Evolutionary conservation across 2,888 invertebrate species (phyloP), one percentile per base, ranked within the genome.

Genomic region (Bruchidius siliquastri): DNA sequence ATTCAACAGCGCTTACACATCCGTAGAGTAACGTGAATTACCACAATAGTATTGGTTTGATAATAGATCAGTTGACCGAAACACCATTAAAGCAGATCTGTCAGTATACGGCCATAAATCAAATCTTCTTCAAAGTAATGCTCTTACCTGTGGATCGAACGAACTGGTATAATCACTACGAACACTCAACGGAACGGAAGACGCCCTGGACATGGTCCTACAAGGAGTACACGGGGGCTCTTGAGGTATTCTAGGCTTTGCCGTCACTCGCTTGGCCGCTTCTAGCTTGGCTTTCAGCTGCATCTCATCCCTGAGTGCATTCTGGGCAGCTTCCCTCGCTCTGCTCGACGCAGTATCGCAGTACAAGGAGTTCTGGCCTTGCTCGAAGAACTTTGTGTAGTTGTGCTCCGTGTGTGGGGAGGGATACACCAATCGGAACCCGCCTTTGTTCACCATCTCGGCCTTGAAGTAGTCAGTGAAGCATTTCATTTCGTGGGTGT

Each of bases 301-400:
- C 84, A 91, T 90, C 83, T 93, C 93, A 74, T 93, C 91, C 20
- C 93, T 89, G 79, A 94, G 90, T 21, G 91, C 87, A 67, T 92
- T 90, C 0, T 93, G 90, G 71, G 93, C 93, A 82, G 93, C 93
- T 75, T 94, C 94, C 70, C 94, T 89, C 0, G 94, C 93, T 75
- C 93, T 90, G 72, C 94, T 94, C 0, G 94, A 91, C 0, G 91
- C 92, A 0, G 95, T 95, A 78, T 92, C 91, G 71, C 92, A 92
- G 84, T 93, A 94, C 74, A 93, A 87, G 1, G 93, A 92, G 75
- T 90, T 91, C 72, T 92, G 90, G 69, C 92, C 93, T 87, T 94
- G 93, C 81, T 92, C 91, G 84, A 93, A 93, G 82, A 92, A 92
- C 73, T 90, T 88, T 71, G 91, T 89, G 84, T 94, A 95, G 21